A percentile compares a stretch with the other conserved stretches of the same genome.
phyloP scores from a whole-genome alignment of 2,797 vertebrate species.

The Hypotaenidia philippensis region DNA sequence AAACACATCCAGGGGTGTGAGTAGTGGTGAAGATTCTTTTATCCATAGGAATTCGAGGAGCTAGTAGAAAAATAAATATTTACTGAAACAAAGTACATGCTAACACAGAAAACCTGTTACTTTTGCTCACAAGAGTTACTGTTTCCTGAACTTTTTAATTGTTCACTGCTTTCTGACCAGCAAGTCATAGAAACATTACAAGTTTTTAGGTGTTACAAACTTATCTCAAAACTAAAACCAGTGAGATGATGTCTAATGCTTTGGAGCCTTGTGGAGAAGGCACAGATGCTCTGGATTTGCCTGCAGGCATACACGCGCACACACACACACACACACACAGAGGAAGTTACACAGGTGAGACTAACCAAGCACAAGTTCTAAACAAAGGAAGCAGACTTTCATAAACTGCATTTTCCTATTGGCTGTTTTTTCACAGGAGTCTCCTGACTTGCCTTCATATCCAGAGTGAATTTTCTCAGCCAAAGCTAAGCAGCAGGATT shows the following conservation, averaged over 20 bases:
- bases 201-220: neutral
- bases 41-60: constrained; percentile 91
- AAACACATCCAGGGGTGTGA: constrained; percentile 93
- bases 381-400: neutral
- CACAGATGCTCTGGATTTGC: neutral
- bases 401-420: neutral
- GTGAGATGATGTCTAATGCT: neutral
- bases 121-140: neutral
- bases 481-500: constrained; percentile 89
- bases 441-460: constrained; percentile 86
- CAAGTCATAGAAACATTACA: neutral
- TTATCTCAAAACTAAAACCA: neutral
- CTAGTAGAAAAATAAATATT: constrained; percentile 70
- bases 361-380: neutral
- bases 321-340: neutral
- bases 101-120: neutral
- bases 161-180: neutral
- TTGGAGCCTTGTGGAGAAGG: neutral
- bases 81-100: neutral
- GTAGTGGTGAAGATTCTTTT: constrained; percentile 96
- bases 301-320: neutral
- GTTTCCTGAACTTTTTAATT: neutral
- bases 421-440: neutral
- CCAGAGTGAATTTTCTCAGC: constrained; percentile 92
- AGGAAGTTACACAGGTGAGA: neutral